Evolutionary conservation across 2,888 invertebrate species (phyloP), one percentile per base, ranked within the genome.

Genomic region (Melipona beecheii): DNA sequence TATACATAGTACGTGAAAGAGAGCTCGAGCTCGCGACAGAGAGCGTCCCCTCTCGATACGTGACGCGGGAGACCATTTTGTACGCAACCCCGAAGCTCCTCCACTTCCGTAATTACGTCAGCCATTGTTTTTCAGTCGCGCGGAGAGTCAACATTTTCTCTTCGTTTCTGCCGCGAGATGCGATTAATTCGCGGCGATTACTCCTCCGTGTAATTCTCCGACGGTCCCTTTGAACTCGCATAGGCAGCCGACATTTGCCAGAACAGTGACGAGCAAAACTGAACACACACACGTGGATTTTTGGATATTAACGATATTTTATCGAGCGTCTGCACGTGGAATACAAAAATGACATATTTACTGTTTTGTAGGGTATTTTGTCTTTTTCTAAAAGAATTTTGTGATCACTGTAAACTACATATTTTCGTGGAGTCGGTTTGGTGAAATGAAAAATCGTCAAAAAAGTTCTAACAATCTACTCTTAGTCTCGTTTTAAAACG

Each of bases 101-200:
- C 49, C 69, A 49, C 49, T 84, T 70, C 60, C 58, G 27, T 21
- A 43, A 58, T 80, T 76, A 56, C 78, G 50, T 76, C 66, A 78
- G 58, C 69, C 62, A 84, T 89, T 82, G 78, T 86, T 78, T 76
- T 70, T 68, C 72, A 49, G 56, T 19, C 71, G 65, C 76, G 82
- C 81, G 87, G 58, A 73, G 77, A 70, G 24, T 81, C 75, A 72
- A 19, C 49, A 43, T 43, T 66, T 72, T 80, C 65, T 58, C 65
- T 19, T 60, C 78, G 27, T 75, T 64, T 78, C 77, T 75, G 54
- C 31, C 62, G 50, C 31, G 64, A 72, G 70, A 52, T 74, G 71
- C 72, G 75, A 68, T 74, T 75, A 75, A 87, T 77, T 75, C 72
- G 75, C 52, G n/a, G 13, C 86, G 49, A 86, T 88, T 80, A 86